A percentile compares a stretch with the other conserved stretches of the same genome.
These are phyloP conservation scores for Tetragnatha montana DNA, from an alignment of 2,888 invertebrate genomes.

Conservation along the genomic window DNA sequence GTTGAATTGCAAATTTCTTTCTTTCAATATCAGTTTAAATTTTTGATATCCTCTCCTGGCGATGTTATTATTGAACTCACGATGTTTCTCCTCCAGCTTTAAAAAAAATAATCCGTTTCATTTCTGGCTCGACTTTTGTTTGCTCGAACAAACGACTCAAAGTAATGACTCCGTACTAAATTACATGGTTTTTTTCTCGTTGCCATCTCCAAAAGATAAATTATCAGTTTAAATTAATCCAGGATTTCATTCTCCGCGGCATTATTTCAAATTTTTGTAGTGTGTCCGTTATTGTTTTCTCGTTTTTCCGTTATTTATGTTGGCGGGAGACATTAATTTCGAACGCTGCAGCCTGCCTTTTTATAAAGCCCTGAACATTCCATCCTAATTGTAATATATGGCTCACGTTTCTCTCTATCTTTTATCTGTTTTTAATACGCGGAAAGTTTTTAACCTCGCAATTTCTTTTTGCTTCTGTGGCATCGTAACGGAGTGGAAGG, in stretches of 20 bases:
- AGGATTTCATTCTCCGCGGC: neutral
- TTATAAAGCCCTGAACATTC: neutral
- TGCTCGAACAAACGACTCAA: slow-evolving; percentile 6
- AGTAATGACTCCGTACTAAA: slow-evolving; percentile 6
- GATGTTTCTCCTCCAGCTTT: neutral
- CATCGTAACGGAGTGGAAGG: neutral
- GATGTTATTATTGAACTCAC: slow-evolving; percentile 13
- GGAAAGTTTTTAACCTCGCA: neutral
- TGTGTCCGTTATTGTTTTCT: neutral
- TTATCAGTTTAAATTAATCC: slow-evolving; percentile 37
- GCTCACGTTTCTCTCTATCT: neutral
- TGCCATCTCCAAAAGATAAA: neutral
- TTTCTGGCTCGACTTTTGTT: slow-evolving; percentile 6
- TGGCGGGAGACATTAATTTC: neutral
- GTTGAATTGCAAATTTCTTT: slow-evolving; percentile 37
- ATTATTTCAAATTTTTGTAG: neutral
- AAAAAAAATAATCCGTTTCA: slow-evolving; percentile 22
- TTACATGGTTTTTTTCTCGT: slow-evolving; percentile 1
- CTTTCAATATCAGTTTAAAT: slow-evolving; percentile 14
- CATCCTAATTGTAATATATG: neutral
- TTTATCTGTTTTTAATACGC: neutral
- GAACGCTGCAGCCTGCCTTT: neutral
- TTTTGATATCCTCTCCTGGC: neutral
- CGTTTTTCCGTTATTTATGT: slow-evolving; percentile 8
- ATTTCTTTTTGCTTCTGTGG: neutral